Base-by-base conservation (phyloP, 2,797 vertebrate species). In the Amblyopsis hoosieri region DNA sequence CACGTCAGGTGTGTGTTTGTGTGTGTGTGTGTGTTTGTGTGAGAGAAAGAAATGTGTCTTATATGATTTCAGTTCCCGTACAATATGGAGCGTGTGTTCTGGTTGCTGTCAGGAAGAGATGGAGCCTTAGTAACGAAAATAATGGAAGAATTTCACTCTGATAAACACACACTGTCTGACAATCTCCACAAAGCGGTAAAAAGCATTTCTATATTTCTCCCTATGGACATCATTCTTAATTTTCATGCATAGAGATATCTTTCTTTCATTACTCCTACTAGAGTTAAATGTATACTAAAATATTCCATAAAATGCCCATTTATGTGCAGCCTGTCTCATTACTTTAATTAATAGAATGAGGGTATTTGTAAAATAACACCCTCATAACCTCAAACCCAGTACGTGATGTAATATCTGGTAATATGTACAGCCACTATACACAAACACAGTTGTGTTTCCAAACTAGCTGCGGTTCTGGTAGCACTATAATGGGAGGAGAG, bases 31-130 rank as follows among this genome's bases (percentile, higher is more conserved):
- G 49, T n/a, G n/a, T n/a, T n/a, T 23, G 12, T 37, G 48, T 15
- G 49, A 14, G 37, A 15, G 47, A 29, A 29, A 3, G 11, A 15
- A 14, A 47, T 69, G 14, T 65, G 15, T 63, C 31, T 67, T 45
- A 23, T 4, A 51, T 47, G 47, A 1, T 50, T 17, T n/a, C 55
- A 98, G 97, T 94, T 97, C 46, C 96, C 97, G 0, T 98, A 97
- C 85, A 99, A 98, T 62, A 83, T 97, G 93, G 97, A 99, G 89
- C 93, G 97, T 62, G 84, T 98, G 64, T 94, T 98, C 76, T 98
- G 96, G 96, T 74, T 98, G 63, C 80, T 96, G 15, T 91, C 93
- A 0, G 93, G 82, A 9, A 87, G 67, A 23, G 83, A 97, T 9
- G 80, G 91, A 2, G 1, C 0, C 17, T 57, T 81, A 62, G 91